Percentiles rank a stretch among this genome's conserved stretches.
Conservation (phyloP, 1,140 invertebrate genomes). For the Laodelphax striatellus region DNA sequence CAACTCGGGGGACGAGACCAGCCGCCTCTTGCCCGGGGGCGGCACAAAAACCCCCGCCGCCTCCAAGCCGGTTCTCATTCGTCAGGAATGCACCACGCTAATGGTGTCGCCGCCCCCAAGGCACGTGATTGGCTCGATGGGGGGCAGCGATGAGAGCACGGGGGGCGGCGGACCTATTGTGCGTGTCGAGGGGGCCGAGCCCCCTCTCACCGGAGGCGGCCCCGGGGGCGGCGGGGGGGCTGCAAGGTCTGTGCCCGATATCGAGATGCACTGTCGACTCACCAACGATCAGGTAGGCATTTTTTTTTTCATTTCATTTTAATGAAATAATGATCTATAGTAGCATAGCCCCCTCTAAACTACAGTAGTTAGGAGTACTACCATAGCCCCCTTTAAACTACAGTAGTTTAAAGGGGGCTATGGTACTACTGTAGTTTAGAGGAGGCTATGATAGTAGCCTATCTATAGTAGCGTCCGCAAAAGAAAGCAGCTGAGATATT, state of each 20-base stretch:
- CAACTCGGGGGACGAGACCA: conserved; percentile 64
- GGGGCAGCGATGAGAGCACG: conserved; percentile 65
- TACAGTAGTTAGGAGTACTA: no score
- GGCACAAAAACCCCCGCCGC: conserved; percentile 20
- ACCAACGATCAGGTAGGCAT: conserved; percentile 11
- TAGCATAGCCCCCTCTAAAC: no score
- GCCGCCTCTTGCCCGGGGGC: conserved; percentile 44
- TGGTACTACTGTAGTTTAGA: no score
- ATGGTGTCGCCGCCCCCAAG: conserved; percentile 41
- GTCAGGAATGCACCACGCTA: conserved; percentile 67
- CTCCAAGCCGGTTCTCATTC: conserved; percentile 62
- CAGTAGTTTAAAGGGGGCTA: no score
- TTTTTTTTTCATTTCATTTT: no score
- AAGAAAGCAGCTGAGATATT: no score
- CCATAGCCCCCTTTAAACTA: no score
- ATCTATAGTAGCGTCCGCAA: no score
- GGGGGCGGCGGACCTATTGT: conserved; percentile 27
- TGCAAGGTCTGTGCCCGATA: conserved; percentile 71
- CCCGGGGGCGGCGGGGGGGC: conserved; percentile 35
- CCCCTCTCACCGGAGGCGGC: no score
- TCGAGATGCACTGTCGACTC: conserved; percentile 66
- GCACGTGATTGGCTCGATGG: conserved; percentile 35
- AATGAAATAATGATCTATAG: no score
- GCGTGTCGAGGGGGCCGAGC: conserved; percentile 31
- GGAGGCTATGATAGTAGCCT: no score